These are phyloP conservation scores for Menura novaehollandiae DNA, from an alignment of 2,113 vertebrate genomes.

Conservation along the genomic window DNA sequence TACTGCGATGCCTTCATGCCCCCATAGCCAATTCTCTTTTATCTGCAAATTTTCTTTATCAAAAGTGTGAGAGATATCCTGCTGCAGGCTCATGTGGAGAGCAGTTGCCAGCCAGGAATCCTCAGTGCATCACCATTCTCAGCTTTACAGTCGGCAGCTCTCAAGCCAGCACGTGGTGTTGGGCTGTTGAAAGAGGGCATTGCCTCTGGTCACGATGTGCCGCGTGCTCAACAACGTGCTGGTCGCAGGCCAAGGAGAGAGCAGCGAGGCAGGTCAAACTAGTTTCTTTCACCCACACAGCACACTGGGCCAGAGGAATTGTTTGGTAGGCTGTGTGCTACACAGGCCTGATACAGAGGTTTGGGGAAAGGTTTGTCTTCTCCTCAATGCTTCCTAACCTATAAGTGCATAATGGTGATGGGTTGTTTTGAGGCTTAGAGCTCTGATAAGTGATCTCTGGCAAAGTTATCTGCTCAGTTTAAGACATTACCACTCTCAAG, in stretches of 20 bases:
- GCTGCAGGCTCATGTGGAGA: background rate
- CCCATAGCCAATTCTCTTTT: background rate
- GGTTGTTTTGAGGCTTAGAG: background rate
- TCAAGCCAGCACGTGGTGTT: background rate
- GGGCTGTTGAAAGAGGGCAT: background rate
- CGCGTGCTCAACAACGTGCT: background rate
- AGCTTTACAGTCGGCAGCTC: background rate
- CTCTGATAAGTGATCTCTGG: background rate
- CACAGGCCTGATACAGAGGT: background rate
- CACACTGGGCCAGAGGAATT: background rate
- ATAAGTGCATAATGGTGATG: background rate
- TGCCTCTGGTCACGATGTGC: background rate
- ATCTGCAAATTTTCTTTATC: background rate
- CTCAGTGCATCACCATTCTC: background rate
- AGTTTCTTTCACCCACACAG: conserved; percentile 20
- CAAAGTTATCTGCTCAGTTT: background rate
- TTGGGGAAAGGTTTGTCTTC: background rate
- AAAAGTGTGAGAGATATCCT: background rate
- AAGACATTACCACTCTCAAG: background rate
- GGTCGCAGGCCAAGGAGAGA: background rate
- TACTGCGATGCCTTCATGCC: background rate
- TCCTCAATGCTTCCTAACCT: background rate
- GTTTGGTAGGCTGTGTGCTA: background rate
- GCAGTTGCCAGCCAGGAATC: background rate
- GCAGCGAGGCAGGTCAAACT: conserved; percentile 23